Evolutionary conservation across 2,888 invertebrate species (phyloP), one percentile per base, ranked within the genome.

Genomic region (Anticlea derivata): DNA sequence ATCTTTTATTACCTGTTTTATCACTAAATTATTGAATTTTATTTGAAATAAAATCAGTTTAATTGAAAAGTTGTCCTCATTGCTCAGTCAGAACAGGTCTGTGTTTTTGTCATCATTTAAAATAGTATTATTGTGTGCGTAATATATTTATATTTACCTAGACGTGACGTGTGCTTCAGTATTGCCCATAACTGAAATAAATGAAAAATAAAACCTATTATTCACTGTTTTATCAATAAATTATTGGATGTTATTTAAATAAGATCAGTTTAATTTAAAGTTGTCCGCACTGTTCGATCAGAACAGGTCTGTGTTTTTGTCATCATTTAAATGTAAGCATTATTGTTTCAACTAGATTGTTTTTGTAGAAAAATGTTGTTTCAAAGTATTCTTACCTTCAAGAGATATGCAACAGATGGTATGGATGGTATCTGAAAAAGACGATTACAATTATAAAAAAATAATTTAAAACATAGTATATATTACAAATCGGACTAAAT

Each of bases 241-340:
- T 17, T 17, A 3, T n/a, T n/a, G n/a, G n/a, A n/a, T 17, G 2
- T 17, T 17, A 17, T 4, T 17, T 17, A 12, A 22, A 7, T n/a
- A 27, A 7, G 37, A 46, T 66, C 67, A 73, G 67, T 50, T 52
- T 31, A 57, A 50, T 53, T 46, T 50, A 50, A 43, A 8, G 30
- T 56, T 63, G 46, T 80, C 80, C 80, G 77, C 80, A 80, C 70
- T 48, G 58, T 43, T 53, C 5, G 31, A 48, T 83, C 82, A 75
- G 83, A 75, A 84, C 83, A 84, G 83, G 83, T 83, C 83, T 84
- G 83, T 77, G 70, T 61, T 63, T 66, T 67, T 55, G 39, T 78
- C 76, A 76, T 75, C 73, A 75, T 66, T 2, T 17, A 22, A 30
- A 17, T n/a, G n/a, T n/a, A n/a, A n/a, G n/a, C n/a, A 33, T 20